A percentile compares a stretch with the other conserved stretches of the same genome.
Conservation (phyloP, 2,888 invertebrate genomes). For the Cyclophora punctaria region DNA sequence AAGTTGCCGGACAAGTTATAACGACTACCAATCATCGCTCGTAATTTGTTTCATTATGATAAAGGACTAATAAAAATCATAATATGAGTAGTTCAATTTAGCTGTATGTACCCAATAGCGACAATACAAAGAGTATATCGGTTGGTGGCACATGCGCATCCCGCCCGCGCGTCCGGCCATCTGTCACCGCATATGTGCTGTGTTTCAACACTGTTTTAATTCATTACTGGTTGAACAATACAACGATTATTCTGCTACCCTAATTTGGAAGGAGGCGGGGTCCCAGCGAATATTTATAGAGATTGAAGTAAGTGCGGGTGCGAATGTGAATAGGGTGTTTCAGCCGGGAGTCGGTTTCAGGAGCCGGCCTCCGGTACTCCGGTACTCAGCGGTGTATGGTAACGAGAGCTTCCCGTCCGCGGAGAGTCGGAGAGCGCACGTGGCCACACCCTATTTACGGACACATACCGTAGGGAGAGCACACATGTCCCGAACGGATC, state of each 20-base stretch:
- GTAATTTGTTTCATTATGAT: constrained; percentile 6
- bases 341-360: constrained; percentile 30
- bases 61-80: constrained; percentile 9
- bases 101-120: constrained; percentile 45
- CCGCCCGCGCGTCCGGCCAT: constrained; percentile 62
- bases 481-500: constrained; percentile 73
- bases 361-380: constrained; percentile 9
- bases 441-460: constrained; percentile 75
- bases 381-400: constrained; percentile 60
- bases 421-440: constrained; percentile 70
- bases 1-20: background rate
- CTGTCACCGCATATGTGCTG: constrained; percentile 68
- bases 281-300: background rate
- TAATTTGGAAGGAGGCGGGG: constrained; percentile 21
- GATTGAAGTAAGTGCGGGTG: background rate
- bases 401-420: constrained; percentile 66
- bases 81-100: constrained; percentile 27
- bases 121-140: constrained; percentile 48
- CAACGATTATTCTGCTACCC: constrained; percentile 44
- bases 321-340: constrained; percentile 23
- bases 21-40: constrained; percentile 51
- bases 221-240: constrained; percentile 61
- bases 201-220: constrained; percentile 67
- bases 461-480: constrained; percentile 69
- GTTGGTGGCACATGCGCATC: constrained; percentile 51